Conservation (phyloP, 2,113 vertebrate genomes). For the Xenopus laevis region DNA sequence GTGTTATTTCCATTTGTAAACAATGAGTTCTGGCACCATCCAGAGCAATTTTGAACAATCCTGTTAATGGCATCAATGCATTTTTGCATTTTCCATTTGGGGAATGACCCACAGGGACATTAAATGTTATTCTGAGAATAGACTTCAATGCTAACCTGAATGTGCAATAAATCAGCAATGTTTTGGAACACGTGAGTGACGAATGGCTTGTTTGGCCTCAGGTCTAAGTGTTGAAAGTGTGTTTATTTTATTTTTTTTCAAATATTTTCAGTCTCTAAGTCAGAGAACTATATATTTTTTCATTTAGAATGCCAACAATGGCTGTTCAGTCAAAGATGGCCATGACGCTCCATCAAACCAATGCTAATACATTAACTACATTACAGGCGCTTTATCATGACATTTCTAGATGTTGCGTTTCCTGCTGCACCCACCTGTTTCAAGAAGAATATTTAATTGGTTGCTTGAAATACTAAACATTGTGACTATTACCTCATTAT, state of each 20-base stretch:
- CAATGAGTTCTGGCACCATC: slow-evolving; percentile 3
- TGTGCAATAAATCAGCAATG: slow-evolving; percentile 14
- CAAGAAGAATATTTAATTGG: too few species aligned
- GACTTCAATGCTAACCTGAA: slow-evolving; percentile 7
- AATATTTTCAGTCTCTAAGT: not conserved
- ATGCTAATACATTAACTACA: too few species aligned
- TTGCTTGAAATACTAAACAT: too few species aligned
- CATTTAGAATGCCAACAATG: too few species aligned
- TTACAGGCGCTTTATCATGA: too few species aligned
- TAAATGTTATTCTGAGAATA: slow-evolving; percentile 13
- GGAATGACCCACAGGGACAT: not conserved
- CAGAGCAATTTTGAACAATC: not conserved
- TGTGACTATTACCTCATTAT: too few species aligned
- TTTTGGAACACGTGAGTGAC: slow-evolving; percentile 2
- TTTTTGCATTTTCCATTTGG: slow-evolving; percentile 9
- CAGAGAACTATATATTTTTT: too few species aligned
- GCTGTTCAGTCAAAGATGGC: too few species aligned
- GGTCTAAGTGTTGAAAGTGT: not conserved
- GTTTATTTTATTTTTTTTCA: not conserved
- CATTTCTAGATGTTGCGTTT: too few species aligned
- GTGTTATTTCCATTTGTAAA: slow-evolving; percentile 10
- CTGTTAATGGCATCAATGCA: not conserved
- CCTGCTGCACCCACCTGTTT: too few species aligned
- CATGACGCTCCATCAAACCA: too few species aligned
- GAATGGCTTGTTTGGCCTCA: slow-evolving; percentile 24